Conservation (phyloP, 2,888 invertebrate species). For the Scaptomyza polygonia region DNA sequence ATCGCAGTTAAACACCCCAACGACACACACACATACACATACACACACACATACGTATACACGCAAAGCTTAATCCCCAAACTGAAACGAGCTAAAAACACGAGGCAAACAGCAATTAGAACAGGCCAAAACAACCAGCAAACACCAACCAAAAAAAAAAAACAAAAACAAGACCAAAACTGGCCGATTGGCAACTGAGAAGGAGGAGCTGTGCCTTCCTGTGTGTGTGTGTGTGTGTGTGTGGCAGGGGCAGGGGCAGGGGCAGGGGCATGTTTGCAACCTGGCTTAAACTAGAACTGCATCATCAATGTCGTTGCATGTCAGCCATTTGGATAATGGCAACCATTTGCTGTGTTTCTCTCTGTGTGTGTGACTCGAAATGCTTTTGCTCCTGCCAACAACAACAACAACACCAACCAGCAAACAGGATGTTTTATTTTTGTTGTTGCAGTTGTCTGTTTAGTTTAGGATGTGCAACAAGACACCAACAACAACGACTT, state of each 20-base stretch:
- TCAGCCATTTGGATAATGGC: conserved; percentile 78
- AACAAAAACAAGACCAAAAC: conserved; percentile 52
- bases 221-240: too few relatives aligned
- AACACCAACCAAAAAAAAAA: too few relatives aligned
- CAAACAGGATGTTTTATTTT: conserved; percentile 47
- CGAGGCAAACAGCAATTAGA: conserved; percentile 78
- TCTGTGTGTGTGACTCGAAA: conserved; percentile 34
- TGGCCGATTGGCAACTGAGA: conserved; percentile 19
- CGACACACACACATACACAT: conserved; percentile 33
- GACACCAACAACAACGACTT: conserved; percentile 34
- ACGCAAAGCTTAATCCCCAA: conserved; percentile 52
- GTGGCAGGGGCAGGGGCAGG: background rate
- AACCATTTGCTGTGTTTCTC: conserved; percentile 45
- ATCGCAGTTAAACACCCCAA: conserved; percentile 78
- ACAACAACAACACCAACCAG: background rate
- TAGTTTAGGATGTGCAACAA: conserved; percentile 53
- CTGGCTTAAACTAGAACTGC: conserved; percentile 41
- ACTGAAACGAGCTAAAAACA: conserved; percentile 67
- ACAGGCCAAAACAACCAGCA: conserved; percentile 57
- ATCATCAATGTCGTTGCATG: conserved; percentile 77
- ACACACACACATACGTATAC: conserved; percentile 25
- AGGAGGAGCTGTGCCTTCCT: conserved; percentile 10
- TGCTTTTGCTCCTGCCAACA: conserved; percentile 45
- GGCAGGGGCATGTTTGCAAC: background rate
- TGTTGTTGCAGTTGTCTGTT: conserved; percentile 14